Evolutionary conservation across 2,113 vertebrate genomes (phyloP).

Genomic region (Sapayoa aenigma): DNA sequence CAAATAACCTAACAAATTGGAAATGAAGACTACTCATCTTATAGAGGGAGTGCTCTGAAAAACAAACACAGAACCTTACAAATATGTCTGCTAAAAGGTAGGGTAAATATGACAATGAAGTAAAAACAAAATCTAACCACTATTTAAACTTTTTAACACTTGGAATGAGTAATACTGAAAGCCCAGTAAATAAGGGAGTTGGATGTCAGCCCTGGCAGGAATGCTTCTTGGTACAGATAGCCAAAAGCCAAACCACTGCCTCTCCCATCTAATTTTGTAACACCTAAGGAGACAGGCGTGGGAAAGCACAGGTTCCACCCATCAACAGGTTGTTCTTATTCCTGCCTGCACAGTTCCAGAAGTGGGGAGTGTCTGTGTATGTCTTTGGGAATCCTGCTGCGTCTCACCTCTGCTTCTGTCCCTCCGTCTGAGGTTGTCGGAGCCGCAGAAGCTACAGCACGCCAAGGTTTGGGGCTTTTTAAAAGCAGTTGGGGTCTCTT

Average conservation of each 20-base stretch:
- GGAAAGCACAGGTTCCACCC: conserved; percentile 7
- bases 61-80: background rate
- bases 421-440: accelerated
- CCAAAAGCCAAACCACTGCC: background rate
- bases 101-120: background rate
- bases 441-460: background rate
- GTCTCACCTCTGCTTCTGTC: background rate
- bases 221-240: background rate
- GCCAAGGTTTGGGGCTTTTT: too few relatives aligned
- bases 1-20: background rate
- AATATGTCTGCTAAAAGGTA: background rate
- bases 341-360: background rate
- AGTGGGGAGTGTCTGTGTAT: background rate
- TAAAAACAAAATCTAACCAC: background rate
- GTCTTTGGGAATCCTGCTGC: background rate
- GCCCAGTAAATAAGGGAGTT: background rate
- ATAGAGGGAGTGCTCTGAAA: background rate
- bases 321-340: background rate
- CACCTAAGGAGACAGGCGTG: background rate
- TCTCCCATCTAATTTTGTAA: background rate
- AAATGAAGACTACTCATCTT: background rate
- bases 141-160: background rate
- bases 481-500: background rate
- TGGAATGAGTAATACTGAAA: background rate
- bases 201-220: background rate